These are phyloP conservation scores for Drosophila melanica DNA, from an alignment of 1,140 invertebrate species.

Conservation along the genomic window DNA sequence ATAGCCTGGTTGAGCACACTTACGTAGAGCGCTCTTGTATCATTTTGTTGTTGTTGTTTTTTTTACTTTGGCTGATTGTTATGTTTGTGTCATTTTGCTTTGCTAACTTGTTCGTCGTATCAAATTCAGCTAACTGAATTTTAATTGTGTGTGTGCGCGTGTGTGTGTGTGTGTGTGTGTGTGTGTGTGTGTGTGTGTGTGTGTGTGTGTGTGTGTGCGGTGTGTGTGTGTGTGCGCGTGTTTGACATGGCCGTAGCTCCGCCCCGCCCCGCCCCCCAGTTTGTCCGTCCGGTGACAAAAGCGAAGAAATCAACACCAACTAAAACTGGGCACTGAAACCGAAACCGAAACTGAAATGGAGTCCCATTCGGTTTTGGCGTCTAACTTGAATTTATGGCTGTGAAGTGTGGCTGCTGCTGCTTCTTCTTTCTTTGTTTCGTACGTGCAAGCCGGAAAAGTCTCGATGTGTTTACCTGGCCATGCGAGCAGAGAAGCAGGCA, in stretches of 20 bases:
- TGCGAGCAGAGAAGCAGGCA: neutral
- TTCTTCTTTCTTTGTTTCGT: slow-evolving; percentile 17
- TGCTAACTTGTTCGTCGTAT: slow-evolving; percentile 50
- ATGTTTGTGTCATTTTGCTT: slow-evolving; percentile 45
- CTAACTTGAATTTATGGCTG: slow-evolving; percentile 67
- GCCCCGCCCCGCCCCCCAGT: neutral
- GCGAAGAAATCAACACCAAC: neutral
- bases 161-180: slow-evolving; percentile 20
- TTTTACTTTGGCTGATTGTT: slow-evolving; percentile 31
- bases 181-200: slow-evolving; percentile 29
- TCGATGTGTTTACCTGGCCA: slow-evolving; percentile 36
- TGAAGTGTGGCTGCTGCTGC: slow-evolving; percentile 16
- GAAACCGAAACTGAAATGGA: slow-evolving; percentile 47
- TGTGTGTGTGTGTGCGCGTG: too few species aligned
- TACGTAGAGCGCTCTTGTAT: too few species aligned
- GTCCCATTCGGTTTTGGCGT: slow-evolving; percentile 49
- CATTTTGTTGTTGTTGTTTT: too few species aligned
- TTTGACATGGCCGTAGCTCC: neutral
- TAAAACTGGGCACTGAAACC: slow-evolving; percentile 18
- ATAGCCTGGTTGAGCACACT: too few species aligned
- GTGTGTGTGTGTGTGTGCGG: slow-evolving; percentile 6
- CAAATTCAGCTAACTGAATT: slow-evolving; percentile 66
- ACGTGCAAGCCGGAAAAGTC: slow-evolving; percentile 53
- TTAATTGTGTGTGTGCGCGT: slow-evolving; percentile 54
- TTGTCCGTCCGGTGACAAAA: slow-evolving; percentile 24